Conservation (phyloP, 2,113 vertebrate genomes). For the Pluvialis apricaria region DNA sequence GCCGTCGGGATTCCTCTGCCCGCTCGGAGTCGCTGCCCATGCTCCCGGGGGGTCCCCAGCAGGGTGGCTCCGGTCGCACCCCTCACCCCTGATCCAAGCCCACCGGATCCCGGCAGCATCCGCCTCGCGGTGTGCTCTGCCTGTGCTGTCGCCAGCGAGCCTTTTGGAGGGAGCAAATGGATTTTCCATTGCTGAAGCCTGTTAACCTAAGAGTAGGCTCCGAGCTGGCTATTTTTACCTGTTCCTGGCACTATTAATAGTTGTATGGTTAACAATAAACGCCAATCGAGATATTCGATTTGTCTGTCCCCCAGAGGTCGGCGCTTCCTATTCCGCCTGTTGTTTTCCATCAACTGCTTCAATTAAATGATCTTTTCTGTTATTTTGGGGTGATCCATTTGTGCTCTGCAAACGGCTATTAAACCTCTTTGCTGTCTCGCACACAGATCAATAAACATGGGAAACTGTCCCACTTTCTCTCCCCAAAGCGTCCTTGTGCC, state of each 20-base stretch:
- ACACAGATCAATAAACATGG: not conserved
- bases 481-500: not conserved
- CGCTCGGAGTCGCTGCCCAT: not conserved
- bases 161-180: not conserved
- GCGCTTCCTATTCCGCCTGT: not conserved
- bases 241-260: conserved; percentile 41
- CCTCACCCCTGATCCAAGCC: not conserved
- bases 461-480: not conserved
- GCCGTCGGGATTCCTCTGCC: not conserved
- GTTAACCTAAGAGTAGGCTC: not conserved
- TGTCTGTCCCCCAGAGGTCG: conserved; percentile 13
- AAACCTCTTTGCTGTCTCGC: not conserved
- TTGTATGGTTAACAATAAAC: not conserved
- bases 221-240: conserved; percentile 49
- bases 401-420: not conserved
- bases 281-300: conserved; percentile 14
- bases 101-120: not conserved
- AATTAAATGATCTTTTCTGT: conserved; percentile 16
- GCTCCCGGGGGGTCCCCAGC: not conserved
- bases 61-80: not conserved
- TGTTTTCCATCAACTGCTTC: not conserved
- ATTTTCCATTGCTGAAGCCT: not conserved
- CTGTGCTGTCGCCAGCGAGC: not conserved
- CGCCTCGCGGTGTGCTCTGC: not conserved
- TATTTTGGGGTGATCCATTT: not conserved